Conservation (phyloP, 2,113 vertebrate species). For the Crotalus helleri region DNA sequence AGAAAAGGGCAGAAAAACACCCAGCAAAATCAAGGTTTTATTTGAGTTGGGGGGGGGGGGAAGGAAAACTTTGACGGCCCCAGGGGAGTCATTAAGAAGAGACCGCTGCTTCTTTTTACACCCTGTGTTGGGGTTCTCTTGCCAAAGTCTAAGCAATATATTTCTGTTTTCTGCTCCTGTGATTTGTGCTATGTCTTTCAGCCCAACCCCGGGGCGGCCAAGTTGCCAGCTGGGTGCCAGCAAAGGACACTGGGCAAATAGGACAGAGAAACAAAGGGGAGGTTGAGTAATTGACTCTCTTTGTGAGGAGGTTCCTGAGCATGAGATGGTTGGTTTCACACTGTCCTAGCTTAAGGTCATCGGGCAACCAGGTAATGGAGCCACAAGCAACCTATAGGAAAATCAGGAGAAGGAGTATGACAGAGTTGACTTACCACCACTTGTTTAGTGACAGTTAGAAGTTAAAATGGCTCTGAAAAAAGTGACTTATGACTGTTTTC, state of each 20-base stretch:
- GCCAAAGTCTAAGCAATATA: rapidly evolving
- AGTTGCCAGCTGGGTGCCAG: neutral
- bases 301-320: neutral
- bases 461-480: neutral
- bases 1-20: neutral
- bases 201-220: neutral
- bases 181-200: neutral
- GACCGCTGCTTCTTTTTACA: neutral
- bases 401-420: neutral
- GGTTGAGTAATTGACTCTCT: neutral
- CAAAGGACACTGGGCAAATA: neutral
- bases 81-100: neutral
- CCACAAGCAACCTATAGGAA: neutral
- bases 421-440: neutral
- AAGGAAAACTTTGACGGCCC: neutral
- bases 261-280: neutral
- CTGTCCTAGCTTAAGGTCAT: neutral
- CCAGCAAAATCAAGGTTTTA: neutral
- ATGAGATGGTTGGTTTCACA: neutral
- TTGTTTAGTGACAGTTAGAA: neutral
- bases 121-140: rapidly evolving
- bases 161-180: neutral
- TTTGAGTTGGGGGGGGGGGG: neutral
- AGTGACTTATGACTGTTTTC: too few relatives aligned
- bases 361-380: neutral